phyloP scores from a whole-genome alignment of 92 coral and sea anemone species.

The Palythoa grandiflora region DNA sequence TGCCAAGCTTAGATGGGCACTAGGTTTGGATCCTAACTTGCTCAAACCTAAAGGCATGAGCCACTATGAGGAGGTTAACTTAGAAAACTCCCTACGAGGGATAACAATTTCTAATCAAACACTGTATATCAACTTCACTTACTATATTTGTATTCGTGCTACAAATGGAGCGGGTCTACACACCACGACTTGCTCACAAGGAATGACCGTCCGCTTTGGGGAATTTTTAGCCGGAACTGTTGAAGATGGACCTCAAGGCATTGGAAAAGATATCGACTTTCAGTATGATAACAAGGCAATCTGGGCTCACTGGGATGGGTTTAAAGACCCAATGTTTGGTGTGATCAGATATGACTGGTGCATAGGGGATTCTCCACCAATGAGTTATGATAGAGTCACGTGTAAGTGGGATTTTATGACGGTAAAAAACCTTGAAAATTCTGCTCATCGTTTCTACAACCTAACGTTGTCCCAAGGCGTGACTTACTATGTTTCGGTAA shows the following conservation, averaged over 20 bases:
- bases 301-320: conserved; percentile 89
- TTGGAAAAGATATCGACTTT: conserved; percentile 71
- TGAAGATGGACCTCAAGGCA: conserved; percentile 76
- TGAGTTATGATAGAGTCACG: neutral
- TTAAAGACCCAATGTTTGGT: conserved; percentile 79
- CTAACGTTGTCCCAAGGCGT: conserved; percentile 67
- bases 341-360: conserved; percentile 80
- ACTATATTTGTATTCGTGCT: conserved; percentile 78
- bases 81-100: conserved; percentile 70
- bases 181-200: conserved; percentile 75
- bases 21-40: conserved; percentile 45
- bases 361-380: conserved; percentile 62
- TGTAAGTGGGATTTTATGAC: conserved; percentile 73
- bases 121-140: conserved; percentile 62
- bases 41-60: conserved; percentile 30
- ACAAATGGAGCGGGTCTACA: conserved; percentile 80
- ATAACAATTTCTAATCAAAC: conserved; percentile 68
- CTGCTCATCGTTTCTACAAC: conserved; percentile 40
- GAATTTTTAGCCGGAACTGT: conserved; percentile 79
- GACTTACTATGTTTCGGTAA: conserved; percentile 75
- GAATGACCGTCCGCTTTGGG: conserved; percentile 73
- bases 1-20: conserved; percentile 69
- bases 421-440: conserved; percentile 49
- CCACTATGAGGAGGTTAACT: conserved; percentile 34
- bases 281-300: conserved; percentile 86